Conservation (phyloP, 1,140 invertebrate species). For the Tetragonula clypearis region DNA sequence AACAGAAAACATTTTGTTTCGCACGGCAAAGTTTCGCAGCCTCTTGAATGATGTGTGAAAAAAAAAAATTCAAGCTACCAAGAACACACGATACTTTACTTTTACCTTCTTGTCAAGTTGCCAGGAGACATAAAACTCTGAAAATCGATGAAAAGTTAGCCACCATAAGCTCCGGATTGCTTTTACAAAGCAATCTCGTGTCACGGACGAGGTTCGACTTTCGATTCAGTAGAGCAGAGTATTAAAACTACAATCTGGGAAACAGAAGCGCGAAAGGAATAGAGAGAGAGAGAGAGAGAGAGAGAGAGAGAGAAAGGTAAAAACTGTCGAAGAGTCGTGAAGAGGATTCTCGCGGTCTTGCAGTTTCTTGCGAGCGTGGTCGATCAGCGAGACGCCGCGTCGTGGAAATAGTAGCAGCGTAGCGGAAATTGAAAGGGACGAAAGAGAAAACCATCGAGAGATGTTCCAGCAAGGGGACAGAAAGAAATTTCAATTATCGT, state of each 20-base stretch:
- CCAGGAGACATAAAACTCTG: no score
- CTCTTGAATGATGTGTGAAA: no score
- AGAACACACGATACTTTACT: no score
- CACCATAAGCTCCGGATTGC: neutral
- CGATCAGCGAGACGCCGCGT: neutral
- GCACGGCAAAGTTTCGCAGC: no score
- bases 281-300: no score
- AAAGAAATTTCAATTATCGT: slow-evolving; percentile 57
- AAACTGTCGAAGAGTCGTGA: neutral
- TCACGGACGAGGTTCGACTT: neutral
- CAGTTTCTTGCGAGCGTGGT: neutral
- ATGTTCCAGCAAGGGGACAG: neutral
- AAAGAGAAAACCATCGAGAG: neutral
- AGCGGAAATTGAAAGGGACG: slow-evolving; percentile 34
- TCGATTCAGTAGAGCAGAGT: neutral
- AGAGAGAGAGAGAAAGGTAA: neutral
- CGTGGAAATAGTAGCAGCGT: neutral
- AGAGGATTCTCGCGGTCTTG: neutral
- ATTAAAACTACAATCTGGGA: neutral
- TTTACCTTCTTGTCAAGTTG: no score
- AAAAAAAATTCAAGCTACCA: no score
- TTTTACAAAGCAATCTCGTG: no score
- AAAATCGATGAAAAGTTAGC: no score
- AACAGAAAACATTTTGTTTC: no score
- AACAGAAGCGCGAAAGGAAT: neutral